Percentiles rank a stretch among this genome's conserved stretches.
phyloP scores from a whole-genome alignment of 2,113 vertebrate species.

The Anarrhichthys ocellatus region DNA sequence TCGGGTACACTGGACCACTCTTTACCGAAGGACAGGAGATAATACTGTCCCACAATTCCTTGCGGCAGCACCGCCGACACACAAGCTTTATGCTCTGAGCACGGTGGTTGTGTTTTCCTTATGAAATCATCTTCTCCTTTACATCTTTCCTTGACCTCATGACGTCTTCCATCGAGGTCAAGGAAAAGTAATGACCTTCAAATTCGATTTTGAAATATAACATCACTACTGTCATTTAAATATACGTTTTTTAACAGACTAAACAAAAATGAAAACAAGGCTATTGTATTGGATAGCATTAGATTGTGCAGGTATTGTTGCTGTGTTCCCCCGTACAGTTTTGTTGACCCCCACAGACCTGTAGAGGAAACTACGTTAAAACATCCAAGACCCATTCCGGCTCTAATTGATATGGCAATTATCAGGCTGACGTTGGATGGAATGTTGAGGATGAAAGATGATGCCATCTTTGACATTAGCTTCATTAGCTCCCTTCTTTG shows the following conservation, averaged over 20 bases:
- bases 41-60: background rate
- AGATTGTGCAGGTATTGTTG: background rate
- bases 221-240: background rate
- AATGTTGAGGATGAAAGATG: conserved; percentile 47
- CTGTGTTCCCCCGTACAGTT: background rate
- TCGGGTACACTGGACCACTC: too few species aligned
- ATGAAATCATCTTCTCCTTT: background rate
- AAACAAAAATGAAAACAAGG: background rate
- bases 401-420: conserved; percentile 35
- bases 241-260: background rate
- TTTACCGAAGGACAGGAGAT: too few species aligned
- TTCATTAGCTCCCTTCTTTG: conserved; percentile 22
- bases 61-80: background rate
- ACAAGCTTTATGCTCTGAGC: background rate
- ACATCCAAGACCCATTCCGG: background rate
- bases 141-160: background rate
- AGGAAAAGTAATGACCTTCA: background rate
- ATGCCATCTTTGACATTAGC: conserved; percentile 44
- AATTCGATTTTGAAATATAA: background rate
- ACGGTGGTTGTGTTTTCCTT: background rate
- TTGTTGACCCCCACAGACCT: background rate
- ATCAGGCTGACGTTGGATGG: conserved; percentile 3
- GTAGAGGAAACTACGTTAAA: background rate
- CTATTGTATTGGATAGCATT: background rate
- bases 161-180: too few species aligned